Percentiles rank a stretch among this genome's conserved stretches.
phyloP scores from a whole-genome alignment of 2,113 vertebrate species.

The Melanostigma gelatinosum region DNA sequence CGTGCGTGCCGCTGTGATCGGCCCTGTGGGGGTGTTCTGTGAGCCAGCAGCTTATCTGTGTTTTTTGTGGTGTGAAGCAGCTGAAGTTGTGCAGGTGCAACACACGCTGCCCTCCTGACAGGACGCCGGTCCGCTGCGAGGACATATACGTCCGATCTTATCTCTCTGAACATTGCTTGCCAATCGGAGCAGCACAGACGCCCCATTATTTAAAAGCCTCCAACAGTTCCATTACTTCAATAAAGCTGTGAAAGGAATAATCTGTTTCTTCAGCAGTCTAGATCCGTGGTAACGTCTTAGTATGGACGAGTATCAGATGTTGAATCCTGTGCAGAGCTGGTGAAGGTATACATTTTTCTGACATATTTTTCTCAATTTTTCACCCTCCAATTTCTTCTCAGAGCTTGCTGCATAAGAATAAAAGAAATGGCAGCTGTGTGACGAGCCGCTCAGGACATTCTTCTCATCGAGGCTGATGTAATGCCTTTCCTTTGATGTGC shows the following conservation, averaged over 20 bases:
- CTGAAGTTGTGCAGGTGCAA: slow-evolving; percentile 39
- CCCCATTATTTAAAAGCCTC: slow-evolving; percentile 23
- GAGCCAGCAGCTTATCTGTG: slow-evolving; percentile 42
- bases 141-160: slow-evolving; percentile 46
- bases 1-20: not conserved
- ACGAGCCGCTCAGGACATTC: slow-evolving; percentile 14
- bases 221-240: slow-evolving; percentile 23
- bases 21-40: not conserved
- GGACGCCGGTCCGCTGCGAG: slow-evolving; percentile 34
- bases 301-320: not conserved
- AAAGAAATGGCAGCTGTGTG: slow-evolving; percentile 1
- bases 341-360: not conserved
- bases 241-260: not conserved
- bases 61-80: slow-evolving; percentile 37
- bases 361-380: not conserved
- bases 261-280: not conserved
- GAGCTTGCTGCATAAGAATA: not conserved
- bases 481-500: not conserved
- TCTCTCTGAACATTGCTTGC: slow-evolving; percentile 48
- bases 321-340: not conserved
- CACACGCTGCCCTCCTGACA: slow-evolving; percentile 19
- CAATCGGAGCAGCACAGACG: slow-evolving; percentile 4
- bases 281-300: not conserved
- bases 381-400: slow-evolving; percentile 9
- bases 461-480: slow-evolving; percentile 27